Percentiles rank a stretch among this genome's conserved stretches.
Conservation (phyloP, 2,888 invertebrate genomes). For the Cylloceria caligata region DNA sequence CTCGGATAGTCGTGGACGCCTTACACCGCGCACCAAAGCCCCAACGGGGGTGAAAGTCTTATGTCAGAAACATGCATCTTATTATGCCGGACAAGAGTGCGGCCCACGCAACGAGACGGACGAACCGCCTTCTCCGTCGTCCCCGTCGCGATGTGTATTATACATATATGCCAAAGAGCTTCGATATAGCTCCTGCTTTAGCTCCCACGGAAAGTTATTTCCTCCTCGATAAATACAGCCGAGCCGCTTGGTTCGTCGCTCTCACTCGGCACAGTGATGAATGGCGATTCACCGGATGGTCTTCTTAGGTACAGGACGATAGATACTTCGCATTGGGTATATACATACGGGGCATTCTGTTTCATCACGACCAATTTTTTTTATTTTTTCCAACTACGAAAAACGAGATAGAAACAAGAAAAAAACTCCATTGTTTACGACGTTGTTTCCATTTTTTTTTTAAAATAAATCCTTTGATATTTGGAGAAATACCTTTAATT, state of each 20-base stretch:
- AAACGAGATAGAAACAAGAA: too few species aligned
- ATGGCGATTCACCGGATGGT: constrained; percentile 53
- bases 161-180: not conserved
- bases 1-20: constrained; percentile 18
- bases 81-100: constrained; percentile 76
- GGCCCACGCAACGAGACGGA: constrained; percentile 76
- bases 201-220: constrained; percentile 71
- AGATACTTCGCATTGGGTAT: constrained; percentile 7
- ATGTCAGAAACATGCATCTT: constrained; percentile 80
- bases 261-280: constrained; percentile 38
- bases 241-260: constrained; percentile 21
- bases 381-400: not conserved
- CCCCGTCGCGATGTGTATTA: constrained; percentile 13
- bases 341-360: not conserved
- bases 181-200: constrained; percentile 45
- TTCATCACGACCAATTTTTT: not conserved
- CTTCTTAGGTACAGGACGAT: constrained; percentile 18
- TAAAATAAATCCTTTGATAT: too few species aligned
- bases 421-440: too few species aligned
- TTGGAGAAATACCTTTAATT: too few species aligned
- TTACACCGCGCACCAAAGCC: constrained; percentile 52
- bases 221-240: constrained; percentile 57
- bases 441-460: too few species aligned
- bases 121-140: constrained; percentile 57
- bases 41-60: constrained; percentile 82